Evolutionary conservation across 2,113 vertebrate genomes (phyloP).

Genomic region (Antennarius striatus): DNA sequence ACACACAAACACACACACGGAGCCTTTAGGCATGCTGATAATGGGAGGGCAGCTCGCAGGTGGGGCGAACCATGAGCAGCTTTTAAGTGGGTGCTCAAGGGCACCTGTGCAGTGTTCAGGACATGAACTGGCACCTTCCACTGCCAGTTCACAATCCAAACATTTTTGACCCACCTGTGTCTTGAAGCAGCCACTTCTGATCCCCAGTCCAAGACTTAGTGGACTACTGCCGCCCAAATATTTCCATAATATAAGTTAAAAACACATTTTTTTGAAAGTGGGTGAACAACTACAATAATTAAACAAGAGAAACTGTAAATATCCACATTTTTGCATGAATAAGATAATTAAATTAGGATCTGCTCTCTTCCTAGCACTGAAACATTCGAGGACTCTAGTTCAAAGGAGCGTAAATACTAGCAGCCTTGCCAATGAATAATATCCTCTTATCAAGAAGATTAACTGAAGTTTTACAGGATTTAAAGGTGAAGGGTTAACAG

Average conservation of each 20-base stretch:
- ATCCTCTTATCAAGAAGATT: slow-evolving; percentile 44
- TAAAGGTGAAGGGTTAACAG: slow-evolving; percentile 33
- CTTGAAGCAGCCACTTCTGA: no score
- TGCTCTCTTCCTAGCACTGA: background rate
- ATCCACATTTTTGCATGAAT: background rate
- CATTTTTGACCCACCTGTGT: no score
- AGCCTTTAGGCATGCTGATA: no score
- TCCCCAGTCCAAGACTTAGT: no score
- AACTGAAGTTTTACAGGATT: slow-evolving; percentile 43
- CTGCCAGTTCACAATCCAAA: no score
- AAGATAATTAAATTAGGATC: background rate
- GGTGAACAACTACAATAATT: background rate
- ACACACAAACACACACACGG: no score
- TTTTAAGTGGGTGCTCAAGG: no score
- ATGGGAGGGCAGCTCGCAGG: no score
- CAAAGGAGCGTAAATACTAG: slow-evolving; percentile 14
- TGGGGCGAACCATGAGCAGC: no score
- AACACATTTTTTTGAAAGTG: background rate
- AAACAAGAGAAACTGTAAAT: background rate
- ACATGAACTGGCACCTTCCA: no score
- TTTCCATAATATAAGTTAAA: background rate
- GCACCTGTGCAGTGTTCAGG: no score
- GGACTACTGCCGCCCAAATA: no score
- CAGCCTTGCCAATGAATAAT: slow-evolving; percentile 22
- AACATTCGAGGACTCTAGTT: background rate